Conservation (phyloP, 2,113 vertebrate species). For the Epinephelus cyanopodus region DNA sequence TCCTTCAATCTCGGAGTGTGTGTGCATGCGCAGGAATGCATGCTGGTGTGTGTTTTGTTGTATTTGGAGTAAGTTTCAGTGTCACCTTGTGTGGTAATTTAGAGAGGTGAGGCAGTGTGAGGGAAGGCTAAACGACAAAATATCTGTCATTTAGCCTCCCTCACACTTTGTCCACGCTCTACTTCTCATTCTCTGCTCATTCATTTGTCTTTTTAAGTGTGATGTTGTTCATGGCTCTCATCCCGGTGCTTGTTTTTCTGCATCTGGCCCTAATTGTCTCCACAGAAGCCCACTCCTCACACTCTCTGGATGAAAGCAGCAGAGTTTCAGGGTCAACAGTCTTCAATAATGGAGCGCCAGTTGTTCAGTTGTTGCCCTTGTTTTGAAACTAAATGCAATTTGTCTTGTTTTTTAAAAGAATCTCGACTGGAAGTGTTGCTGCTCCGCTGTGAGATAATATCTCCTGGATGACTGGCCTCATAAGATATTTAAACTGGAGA, state of each 20-base stretch:
- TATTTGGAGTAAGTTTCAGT: constrained; percentile 35
- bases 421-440: not conserved
- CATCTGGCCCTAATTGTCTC: not conserved
- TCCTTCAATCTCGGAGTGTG: constrained; percentile 48
- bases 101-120: constrained; percentile 24
- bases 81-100: constrained; percentile 61
- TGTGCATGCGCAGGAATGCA: constrained; percentile 18
- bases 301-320: constrained; percentile 2
- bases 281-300: not conserved
- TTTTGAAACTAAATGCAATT: not conserved
- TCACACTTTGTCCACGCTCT: constrained; percentile 17
- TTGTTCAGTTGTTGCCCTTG: not conserved
- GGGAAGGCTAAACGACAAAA: constrained; percentile 8
- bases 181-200: not conserved
- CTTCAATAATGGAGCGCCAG: not conserved
- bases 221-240: not conserved
- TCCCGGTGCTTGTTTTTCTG: not conserved
- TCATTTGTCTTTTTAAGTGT: constrained; percentile 16
- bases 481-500: constrained; percentile 19
- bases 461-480: not conserved
- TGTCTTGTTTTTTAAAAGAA: not conserved
- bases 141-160: constrained; percentile 10
- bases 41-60: constrained; percentile 28
- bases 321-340: constrained; percentile 24
- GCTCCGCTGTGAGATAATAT: not conserved